Evolutionary conservation across 2,113 vertebrate genomes (phyloP), one percentile per base, ranked within the genome.

Genomic region (Triplophysa dalaica): DNA sequence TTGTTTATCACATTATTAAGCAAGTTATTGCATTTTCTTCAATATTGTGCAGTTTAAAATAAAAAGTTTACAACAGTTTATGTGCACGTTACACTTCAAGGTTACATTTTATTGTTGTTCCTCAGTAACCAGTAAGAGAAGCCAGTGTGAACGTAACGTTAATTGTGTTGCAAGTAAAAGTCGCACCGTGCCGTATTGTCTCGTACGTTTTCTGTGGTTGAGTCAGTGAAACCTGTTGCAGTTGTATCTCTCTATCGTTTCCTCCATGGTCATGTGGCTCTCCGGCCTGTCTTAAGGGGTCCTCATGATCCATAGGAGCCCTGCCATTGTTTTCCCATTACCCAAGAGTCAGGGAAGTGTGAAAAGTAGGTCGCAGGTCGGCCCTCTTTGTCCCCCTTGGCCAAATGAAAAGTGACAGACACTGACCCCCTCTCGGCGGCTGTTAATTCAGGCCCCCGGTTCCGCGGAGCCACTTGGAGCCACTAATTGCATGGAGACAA

Each of bases 351-450:
- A 75, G 72, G 64, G 72, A 81, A 63, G 68, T 77, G 74, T 84
- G 78, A 77, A 81, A 67, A 77, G 82, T 76, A 83, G 82, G 82
- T 67, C 74, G 45, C 74, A 77, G 78, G 78, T 81, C 78, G 13
- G 78, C 60, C 67, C 62, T 68, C 26, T 84, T 81, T 78, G 62
- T 78, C 68, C 68, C 26, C 38, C 64, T 61, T 48, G 73, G 52
- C 52, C 67, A 73, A 77, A 80, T 80, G 73, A 80, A 77, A 77
- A 69, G 70, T 83, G 78, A 77, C 74, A 68, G 73, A 81, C 75
- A 78, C 54, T 63, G 65, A 50, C 67, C 68, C 79, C 79, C 79
- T 81, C 70, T 56, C 62, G 16, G 43, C 48, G 73, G 24, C 73
- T 61, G 74, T 77, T 77, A 77, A 77, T 81, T 81, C 66, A 41